Evolutionary conservation across 2,797 vertebrate genomes (phyloP), one percentile per base, ranked within the genome.

Genomic region (Peromyscus eremicus): DNA sequence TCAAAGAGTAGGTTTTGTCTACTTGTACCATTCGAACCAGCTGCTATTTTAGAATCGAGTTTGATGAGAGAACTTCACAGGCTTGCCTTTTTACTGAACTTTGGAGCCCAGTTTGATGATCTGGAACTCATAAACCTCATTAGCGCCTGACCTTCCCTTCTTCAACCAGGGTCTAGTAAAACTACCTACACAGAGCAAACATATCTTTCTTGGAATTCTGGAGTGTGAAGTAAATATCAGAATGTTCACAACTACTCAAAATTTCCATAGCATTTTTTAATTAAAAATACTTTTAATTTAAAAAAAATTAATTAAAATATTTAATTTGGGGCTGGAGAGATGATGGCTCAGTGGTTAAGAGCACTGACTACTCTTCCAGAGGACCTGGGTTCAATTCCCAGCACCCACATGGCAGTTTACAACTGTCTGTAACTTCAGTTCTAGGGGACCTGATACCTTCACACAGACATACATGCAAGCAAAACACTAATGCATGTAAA

Each of bases 81-180:
- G 85, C 34, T 84, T 91, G 17, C 32, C 57, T 64, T 40, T 94
- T 46, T 82, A 27, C 89, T 91, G 46, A 85, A 43, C 80, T 57
- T 73, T n/a, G 75, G 70, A 83, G 25, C 11, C n/a, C 62, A 43
- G 43, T n/a, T 62, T 92, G 32, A 90, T 64, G 21, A 70, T 7
- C 34, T 90, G 29, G 84, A 70, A 84, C n/a, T 13, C 68, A 94
- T 87, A 88, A 71, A 73, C 46, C n/a, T 90, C n/a, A 77, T 49
- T 40, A 89, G 60, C 66, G 85, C 70, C n/a, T 46, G 43, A 8
- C 27, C 66, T 79, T n/a, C 0, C 9, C 82, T 43, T 79, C 68
- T 90, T 55, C 60, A 16, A 40, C 32, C 29, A 89, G 40, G n/a
- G 80, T 93, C 70, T 66, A 27, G 12, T 66, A 73, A n/a, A 73